Evolutionary conservation across 2,113 vertebrate genomes (phyloP), one percentile per base, ranked within the genome.

Genomic region (Vulpes lagopus): DNA sequence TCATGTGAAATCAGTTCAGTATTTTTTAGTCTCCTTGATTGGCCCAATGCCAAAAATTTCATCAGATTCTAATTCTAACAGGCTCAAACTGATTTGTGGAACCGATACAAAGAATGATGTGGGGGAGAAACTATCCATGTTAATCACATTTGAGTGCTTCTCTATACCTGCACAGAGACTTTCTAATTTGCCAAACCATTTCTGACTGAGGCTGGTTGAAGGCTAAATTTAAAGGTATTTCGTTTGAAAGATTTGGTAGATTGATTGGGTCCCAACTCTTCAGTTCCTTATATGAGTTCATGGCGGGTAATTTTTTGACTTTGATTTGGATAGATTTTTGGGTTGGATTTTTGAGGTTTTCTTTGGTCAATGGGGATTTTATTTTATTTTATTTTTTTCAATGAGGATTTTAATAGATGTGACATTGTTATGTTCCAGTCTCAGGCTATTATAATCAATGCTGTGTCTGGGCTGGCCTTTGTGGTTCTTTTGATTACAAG

Each of bases 1-100:
- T 96, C 73, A 78, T 32, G 14, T 73, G 10, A 96, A 91, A 89
- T 85, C 65, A 95, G 49, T 86, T 95, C 25, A 60, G 49, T n/a
- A 96, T 91, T 95, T 90, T 95, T 73, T 85, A 51, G 67, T 97
- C 94, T 93, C 10, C 59, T 96, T 95, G 55, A 88, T 82, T 69
- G 76, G 81, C 16, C 19, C 25, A 78, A 60, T 38, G 60, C 62
- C 80, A 92, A 67, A 64, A 80, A 73, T 84, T 78, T 92, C 64
- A 94, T 95, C 93, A 96, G 49, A 38, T 95, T 92, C 53, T 81
- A 73, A 83, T 92, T 90, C 74, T 80, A 86, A 94, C 9, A 55
- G 22, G 27, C 20, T 57, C 92, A 95, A 92, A 88, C 69, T 93
- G 69, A 92, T 97, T 81, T 90, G 71, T 95, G 88, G 30, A 88